A percentile compares a stretch with the other conserved stretches of the same genome.
phyloP scores from a whole-genome alignment of 2,797 vertebrate species.

The Urosaurus nigricauda region DNA sequence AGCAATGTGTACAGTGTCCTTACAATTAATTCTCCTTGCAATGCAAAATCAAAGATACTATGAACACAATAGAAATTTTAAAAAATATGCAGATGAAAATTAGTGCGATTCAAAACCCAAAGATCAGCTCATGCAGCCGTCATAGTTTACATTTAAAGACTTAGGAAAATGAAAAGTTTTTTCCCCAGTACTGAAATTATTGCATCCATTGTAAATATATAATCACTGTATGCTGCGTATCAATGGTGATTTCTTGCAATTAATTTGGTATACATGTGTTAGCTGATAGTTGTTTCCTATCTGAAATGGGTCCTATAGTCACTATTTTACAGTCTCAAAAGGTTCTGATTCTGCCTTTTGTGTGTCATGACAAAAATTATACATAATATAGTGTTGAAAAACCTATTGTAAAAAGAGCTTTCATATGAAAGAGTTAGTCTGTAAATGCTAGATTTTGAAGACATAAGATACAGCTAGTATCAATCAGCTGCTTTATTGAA shows the following conservation, averaged over 20 bases:
- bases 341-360: background rate
- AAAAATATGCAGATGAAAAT: background rate
- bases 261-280: background rate
- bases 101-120: background rate
- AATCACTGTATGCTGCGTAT: background rate
- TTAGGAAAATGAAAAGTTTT: background rate
- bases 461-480: background rate
- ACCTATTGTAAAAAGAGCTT: background rate
- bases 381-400: conserved; percentile 1
- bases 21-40: background rate
- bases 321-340: background rate
- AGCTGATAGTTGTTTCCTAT: background rate
- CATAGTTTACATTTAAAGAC: background rate
- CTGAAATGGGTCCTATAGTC: background rate
- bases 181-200: background rate
- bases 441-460: background rate
- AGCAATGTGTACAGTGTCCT: background rate
- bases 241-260: background rate
- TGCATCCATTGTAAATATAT: background rate
- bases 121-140: background rate
- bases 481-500: background rate
- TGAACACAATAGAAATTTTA: background rate
- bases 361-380: background rate
- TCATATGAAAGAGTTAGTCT: background rate
- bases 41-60: background rate